Percentiles rank a stretch among this genome's conserved stretches.
phyloP scores from a whole-genome alignment of 1,140 invertebrate genomes.

The Lepidurus packardi region DNA sequence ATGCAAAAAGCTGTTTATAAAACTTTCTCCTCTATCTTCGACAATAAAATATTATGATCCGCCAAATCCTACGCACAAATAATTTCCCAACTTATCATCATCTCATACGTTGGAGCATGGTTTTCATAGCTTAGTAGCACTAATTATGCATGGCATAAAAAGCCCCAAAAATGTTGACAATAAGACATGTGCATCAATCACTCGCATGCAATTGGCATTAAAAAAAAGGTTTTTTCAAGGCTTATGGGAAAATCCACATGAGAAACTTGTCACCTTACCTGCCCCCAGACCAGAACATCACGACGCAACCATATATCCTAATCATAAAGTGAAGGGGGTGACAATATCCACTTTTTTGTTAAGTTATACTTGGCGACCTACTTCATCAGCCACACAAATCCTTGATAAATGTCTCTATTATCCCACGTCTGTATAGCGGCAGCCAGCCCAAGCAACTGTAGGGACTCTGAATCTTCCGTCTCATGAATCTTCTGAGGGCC shows the following conservation, averaged over 20 bases:
- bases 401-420: slow-evolving; percentile 22
- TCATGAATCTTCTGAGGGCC: too few relatives aligned
- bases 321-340: slow-evolving; percentile 7
- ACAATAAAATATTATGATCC: not conserved
- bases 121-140: not conserved
- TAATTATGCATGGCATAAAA: not conserved
- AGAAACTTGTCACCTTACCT: not conserved
- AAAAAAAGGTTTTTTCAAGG: not conserved
- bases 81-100: too few relatives aligned
- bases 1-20: not conserved
- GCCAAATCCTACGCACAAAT: too few relatives aligned
- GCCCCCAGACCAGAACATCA: not conserved
- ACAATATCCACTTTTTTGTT: not conserved
- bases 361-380: not conserved
- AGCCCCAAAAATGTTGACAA: not conserved
- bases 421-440: not conserved
- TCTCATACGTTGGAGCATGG: too few relatives aligned
- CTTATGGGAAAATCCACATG: not conserved
- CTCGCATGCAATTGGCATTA: not conserved
- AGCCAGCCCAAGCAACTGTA: too few relatives aligned
- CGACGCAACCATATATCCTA: slow-evolving; percentile 5
- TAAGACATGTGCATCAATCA: not conserved
- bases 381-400: not conserved
- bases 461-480: too few relatives aligned
- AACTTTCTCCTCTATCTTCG: not conserved